Percentiles rank a stretch among this genome's conserved stretches.
phyloP scores from a whole-genome alignment of 64 coral and sea anemone species.

The Actinia tenebrosa region DNA sequence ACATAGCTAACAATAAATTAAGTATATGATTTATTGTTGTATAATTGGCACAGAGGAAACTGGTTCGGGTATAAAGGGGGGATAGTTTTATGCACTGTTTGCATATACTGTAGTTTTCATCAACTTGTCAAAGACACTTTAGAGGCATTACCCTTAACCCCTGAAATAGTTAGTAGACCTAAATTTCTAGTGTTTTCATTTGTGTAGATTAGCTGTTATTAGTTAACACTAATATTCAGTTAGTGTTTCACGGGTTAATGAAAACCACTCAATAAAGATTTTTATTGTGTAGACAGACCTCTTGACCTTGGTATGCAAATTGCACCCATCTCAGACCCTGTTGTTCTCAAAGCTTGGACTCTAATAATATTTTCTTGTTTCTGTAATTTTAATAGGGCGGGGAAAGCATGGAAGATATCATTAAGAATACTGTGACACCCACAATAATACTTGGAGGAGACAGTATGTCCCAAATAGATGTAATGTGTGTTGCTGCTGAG shows the following conservation, averaged over 20 bases:
- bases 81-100: background rate
- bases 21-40: background rate
- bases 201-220: too few relatives aligned
- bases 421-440: slow-evolving; percentile 19
- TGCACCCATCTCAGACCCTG: background rate
- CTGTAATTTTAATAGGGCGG: slow-evolving; percentile 10
- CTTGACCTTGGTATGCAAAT: too few relatives aligned
- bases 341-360: background rate
- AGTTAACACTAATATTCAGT: too few relatives aligned
- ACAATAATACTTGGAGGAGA: slow-evolving; percentile 21
- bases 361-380: slow-evolving; percentile 8
- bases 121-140: too few relatives aligned
- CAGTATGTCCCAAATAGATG: slow-evolving; percentile 9
- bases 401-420: slow-evolving; percentile 19
- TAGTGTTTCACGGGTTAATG: too few relatives aligned
- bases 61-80: background rate
- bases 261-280: background rate
- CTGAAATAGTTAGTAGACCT: too few relatives aligned
- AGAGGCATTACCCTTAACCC: too few relatives aligned
- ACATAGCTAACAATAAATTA: too few relatives aligned
- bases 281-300: background rate
- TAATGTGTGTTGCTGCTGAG: slow-evolving; percentile 23
- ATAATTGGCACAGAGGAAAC: background rate
- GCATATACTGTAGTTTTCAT: too few relatives aligned
- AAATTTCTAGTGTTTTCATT: too few relatives aligned